Evolutionary conservation across 2,888 invertebrate species (phyloP).

Genomic region (Aethes cnicana): DNA sequence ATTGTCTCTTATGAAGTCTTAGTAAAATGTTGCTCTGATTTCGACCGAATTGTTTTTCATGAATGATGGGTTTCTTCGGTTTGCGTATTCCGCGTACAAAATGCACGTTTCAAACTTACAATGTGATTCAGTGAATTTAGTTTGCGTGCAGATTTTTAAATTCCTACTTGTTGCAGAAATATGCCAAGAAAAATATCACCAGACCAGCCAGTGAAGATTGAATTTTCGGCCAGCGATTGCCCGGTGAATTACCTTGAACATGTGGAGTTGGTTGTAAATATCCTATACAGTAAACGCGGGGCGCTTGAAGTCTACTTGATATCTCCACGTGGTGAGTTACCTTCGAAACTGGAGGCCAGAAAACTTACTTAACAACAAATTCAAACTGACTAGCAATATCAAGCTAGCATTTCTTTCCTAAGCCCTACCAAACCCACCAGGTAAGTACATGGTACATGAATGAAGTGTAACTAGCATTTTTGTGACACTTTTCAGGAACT

Average conservation of each 20-base stretch:
- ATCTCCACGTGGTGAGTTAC: constrained; percentile 89
- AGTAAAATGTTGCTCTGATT: constrained; percentile 55
- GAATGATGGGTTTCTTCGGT: background rate
- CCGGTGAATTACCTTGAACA: constrained; percentile 90
- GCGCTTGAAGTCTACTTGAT: constrained; percentile 87
- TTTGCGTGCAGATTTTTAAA: too few species aligned
- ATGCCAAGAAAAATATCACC: too few species aligned
- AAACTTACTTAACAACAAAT: too few species aligned
- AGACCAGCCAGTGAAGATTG: constrained; percentile 47
- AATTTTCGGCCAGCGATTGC: constrained; percentile 83
- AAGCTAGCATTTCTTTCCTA: background rate
- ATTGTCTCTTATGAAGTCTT: constrained; percentile 43
- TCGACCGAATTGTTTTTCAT: constrained; percentile 45
- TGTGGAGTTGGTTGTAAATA: constrained; percentile 88
- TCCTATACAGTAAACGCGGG: constrained; percentile 88
- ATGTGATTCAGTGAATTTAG: too few species aligned
- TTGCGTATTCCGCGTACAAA: too few species aligned
- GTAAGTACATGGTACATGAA: too few species aligned
- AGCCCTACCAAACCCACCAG: background rate
- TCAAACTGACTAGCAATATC: too few species aligned
- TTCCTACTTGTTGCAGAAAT: too few species aligned
- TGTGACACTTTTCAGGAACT: constrained; percentile 79
- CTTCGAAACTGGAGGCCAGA: too few species aligned
- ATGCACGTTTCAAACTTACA: too few species aligned
- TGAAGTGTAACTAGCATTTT: too few species aligned